Evolutionary conservation across 2,888 invertebrate species (phyloP), one percentile per base, ranked within the genome.

Genomic region (Tinea semifulvella): DNA sequence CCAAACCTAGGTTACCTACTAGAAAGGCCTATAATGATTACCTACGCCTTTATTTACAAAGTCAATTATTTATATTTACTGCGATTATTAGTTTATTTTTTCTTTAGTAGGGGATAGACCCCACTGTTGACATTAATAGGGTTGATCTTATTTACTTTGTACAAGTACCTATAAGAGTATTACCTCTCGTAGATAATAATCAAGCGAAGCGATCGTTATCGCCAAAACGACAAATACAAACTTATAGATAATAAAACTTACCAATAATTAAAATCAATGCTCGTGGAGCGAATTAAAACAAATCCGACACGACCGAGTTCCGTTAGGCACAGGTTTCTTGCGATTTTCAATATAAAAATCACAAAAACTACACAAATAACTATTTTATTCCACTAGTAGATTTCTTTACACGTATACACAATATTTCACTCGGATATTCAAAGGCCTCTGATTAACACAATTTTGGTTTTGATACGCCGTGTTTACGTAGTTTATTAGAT

Each of bases 241-340:
- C n/a, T n/a, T n/a, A 22, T 7, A 31, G 2, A 31, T 14, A 31
- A 31, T 26, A 31, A 2, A 31, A 31, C 31, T 31, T 31, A 31
- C 31, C 31, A 13, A 31, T 31, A 31, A 31, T 13, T 7, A 31
- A 31, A 31, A 31, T 31, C 31, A 14, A 14, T 31, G 31, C 31
- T 31, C 31, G 31, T 13, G 31, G 31, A 56, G 60, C 54, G 39
- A 47, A 47, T 40, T 38, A 46, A 47, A 45, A 42, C 46, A 60
- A 70, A 70, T 71, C 70, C 68, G 62, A 63, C 56, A 56, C 60
- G 56, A 62, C 11, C 56, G 53, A 54, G 61, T 70, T 69, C 70
- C 69, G 69, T 70, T 66, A 67, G 63, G 60, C 57, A 60, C 60
- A 59, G 64, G 65, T 70, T 68, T 76, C 62, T 58, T 60, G 68